Conservation (phyloP, 2,797 vertebrate species). For the Lepidocolaptes lacrymiger region DNA sequence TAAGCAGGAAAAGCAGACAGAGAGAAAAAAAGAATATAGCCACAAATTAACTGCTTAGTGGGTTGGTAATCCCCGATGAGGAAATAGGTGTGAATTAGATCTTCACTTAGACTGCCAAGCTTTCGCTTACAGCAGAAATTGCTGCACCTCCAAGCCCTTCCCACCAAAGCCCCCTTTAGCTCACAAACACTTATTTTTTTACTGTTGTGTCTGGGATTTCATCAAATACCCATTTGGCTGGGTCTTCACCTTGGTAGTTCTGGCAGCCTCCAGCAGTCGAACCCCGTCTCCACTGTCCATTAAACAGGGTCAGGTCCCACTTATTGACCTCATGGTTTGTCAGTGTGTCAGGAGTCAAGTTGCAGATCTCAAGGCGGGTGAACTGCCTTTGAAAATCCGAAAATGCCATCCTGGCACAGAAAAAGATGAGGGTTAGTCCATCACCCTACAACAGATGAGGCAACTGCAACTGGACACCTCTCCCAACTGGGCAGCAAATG, state of each 20-base stretch:
- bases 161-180: neutral
- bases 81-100: neutral
- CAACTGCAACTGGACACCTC: neutral
- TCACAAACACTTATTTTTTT: neutral
- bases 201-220: neutral
- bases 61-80: neutral
- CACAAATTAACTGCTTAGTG: neutral
- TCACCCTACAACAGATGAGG: neutral
- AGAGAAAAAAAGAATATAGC: neutral
- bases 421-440: neutral
- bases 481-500: neutral
- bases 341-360: constrained; percentile 85
- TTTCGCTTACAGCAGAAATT: neutral
- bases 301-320: constrained; percentile 84
- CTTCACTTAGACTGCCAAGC: neutral
- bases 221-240: neutral
- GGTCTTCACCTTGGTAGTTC: constrained; percentile 81
- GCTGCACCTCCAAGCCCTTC: neutral
- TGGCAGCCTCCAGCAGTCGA: constrained; percentile 86
- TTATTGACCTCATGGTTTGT: constrained; percentile 76
- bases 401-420: constrained; percentile 86
- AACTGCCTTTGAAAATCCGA: constrained; percentile 85
- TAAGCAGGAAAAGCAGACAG: neutral
- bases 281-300: constrained; percentile 83
- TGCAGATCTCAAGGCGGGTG: constrained; percentile 88